Evolutionary conservation across 2,797 vertebrate genomes (phyloP).

Genomic region (Danio aesculapii): DNA sequence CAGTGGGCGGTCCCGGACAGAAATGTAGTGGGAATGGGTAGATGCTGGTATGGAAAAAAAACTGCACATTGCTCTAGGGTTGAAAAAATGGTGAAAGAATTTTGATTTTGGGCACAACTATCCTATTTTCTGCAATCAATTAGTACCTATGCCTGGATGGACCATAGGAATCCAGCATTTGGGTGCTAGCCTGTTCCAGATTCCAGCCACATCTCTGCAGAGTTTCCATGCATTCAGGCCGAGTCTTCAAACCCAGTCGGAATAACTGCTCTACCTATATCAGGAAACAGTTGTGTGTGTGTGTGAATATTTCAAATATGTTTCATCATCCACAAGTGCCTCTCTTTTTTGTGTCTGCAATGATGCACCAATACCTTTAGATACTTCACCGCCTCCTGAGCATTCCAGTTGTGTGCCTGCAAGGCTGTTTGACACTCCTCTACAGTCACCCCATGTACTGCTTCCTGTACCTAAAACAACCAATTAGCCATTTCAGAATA

Average conservation of each 20-base stretch:
- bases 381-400: conserved; percentile 87
- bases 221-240: conserved; percentile 89
- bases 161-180: conserved; percentile 87
- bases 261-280: conserved; percentile 95
- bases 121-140: too few species aligned
- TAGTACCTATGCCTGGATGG: conserved; percentile 83
- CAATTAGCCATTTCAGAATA: conserved; percentile 14
- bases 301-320: background rate
- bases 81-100: too few species aligned
- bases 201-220: conserved; percentile 92
- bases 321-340: background rate
- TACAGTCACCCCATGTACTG: conserved; percentile 92
- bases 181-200: conserved; percentile 89
- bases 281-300: background rate
- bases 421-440: conserved; percentile 92
- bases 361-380: conserved; percentile 83
- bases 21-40: too few species aligned
- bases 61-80: too few species aligned
- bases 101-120: too few species aligned
- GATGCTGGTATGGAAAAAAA: too few species aligned
- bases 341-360: background rate
- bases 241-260: conserved; percentile 88
- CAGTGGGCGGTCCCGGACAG: background rate
- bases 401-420: conserved; percentile 87
- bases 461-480: conserved; percentile 86